Conservation (phyloP, 1,140 invertebrate genomes). For the Caenorhabditis latens region DNA sequence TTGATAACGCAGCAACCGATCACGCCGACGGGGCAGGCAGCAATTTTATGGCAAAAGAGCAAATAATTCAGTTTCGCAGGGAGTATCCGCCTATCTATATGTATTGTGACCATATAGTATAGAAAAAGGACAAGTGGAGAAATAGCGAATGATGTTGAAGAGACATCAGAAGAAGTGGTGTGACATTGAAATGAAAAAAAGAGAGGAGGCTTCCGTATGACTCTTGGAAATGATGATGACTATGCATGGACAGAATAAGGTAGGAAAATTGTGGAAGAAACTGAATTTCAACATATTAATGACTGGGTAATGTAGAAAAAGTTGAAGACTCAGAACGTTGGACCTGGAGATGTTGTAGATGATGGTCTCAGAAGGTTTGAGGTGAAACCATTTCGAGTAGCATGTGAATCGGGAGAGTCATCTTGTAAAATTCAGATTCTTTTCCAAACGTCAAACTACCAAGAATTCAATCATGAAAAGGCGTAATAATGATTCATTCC, state of each 20-base stretch:
- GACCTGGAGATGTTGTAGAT: too few relatives aligned
- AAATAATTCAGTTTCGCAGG: conserved; percentile 20
- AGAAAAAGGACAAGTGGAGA: not conserved
- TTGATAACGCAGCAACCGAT: not conserved
- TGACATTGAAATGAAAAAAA: conserved; percentile 1
- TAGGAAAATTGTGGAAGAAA: not conserved
- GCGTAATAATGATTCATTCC: too few relatives aligned
- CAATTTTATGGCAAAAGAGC: conserved; percentile 7
- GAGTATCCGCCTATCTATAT: not conserved
- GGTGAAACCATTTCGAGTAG: too few relatives aligned
- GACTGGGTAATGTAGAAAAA: not conserved
- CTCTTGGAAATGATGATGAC: not conserved
- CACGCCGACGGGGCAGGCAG: not conserved
- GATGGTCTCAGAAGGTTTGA: too few relatives aligned
- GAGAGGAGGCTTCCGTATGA: not conserved
- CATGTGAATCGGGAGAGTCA: too few relatives aligned
- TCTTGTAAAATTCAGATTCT: too few relatives aligned
- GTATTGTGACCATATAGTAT: conserved; percentile 29
- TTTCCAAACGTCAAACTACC: too few relatives aligned
- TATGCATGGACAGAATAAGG: not conserved
- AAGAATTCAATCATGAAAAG: too few relatives aligned
- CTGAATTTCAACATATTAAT: not conserved
- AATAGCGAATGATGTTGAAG: not conserved
- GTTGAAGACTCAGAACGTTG: too few relatives aligned
- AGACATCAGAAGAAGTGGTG: not conserved